Conservation (phyloP, 1,140 invertebrate genomes). For the Drosophila sproati region DNA sequence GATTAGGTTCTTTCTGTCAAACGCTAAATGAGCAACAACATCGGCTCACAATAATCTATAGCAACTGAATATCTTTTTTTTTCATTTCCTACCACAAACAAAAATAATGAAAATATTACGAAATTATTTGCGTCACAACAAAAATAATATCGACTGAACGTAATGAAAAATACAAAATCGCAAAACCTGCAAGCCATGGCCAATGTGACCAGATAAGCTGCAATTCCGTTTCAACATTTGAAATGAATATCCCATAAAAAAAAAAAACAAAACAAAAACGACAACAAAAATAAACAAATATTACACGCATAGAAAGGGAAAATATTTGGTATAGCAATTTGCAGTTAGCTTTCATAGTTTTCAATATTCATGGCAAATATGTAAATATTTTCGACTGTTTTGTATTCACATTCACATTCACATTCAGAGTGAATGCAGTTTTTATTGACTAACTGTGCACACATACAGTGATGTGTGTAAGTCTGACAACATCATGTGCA, state of each 20-base stretch:
- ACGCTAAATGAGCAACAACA: too few relatives aligned
- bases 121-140: constrained; percentile 15
- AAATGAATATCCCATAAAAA: neutral
- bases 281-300: neutral
- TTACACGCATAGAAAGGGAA: neutral
- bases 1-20: too few relatives aligned
- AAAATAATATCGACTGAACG: constrained; percentile 57
- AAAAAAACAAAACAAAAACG: neutral
- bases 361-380: constrained; percentile 17
- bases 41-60: too few relatives aligned
- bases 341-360: neutral
- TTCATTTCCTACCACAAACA: too few relatives aligned
- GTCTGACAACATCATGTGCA: constrained; percentile 1
- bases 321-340: neutral
- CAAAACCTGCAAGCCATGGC: constrained; percentile 12
- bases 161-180: constrained; percentile 16
- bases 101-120: too few relatives aligned
- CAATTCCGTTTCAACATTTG: constrained; percentile 39
- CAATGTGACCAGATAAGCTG: constrained; percentile 36
- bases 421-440: neutral
- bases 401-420: neutral
- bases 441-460: constrained; percentile 8
- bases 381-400: neutral
- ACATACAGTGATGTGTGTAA: neutral
- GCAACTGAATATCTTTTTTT: too few relatives aligned